Evolutionary conservation across 2,888 invertebrate genomes (phyloP).

Genomic region (Leptopterna dolabrata): DNA sequence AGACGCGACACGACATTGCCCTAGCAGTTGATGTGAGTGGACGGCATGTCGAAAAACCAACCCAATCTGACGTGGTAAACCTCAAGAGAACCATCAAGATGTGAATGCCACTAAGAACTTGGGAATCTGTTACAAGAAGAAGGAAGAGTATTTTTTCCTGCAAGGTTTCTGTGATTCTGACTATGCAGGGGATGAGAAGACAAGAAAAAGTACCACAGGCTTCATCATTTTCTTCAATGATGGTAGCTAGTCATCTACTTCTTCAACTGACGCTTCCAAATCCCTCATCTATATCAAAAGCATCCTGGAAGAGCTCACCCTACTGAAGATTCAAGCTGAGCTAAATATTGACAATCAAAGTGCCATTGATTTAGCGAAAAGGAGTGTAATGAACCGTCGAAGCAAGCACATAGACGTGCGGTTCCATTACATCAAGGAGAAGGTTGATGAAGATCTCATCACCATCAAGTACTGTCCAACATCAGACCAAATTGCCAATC

Average conservation of each 20-base stretch:
- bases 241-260: constrained; percentile 61
- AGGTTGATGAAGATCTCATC: not conserved
- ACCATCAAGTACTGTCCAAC: constrained; percentile 31
- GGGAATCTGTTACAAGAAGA: constrained; percentile 43
- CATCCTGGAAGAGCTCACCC: constrained; percentile 58
- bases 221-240: constrained; percentile 41
- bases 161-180: too few relatives aligned
- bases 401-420: constrained; percentile 41
- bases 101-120: constrained; percentile 49
- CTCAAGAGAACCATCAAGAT: constrained; percentile 55
- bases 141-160: not conserved
- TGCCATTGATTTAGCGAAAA: constrained; percentile 17
- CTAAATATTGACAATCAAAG: constrained; percentile 32
- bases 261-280: too few relatives aligned
- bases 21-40: constrained; percentile 55
- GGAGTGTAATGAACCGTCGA: constrained; percentile 26
- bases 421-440: constrained; percentile 28
- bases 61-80: constrained; percentile 53
- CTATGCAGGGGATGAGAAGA: too few relatives aligned
- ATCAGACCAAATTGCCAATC: constrained; percentile 22
- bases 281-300: constrained; percentile 61
- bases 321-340: not conserved
- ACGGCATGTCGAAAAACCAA: constrained; percentile 58
- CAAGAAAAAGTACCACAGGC: constrained; percentile 43
- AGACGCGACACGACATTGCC: constrained; percentile 56